A percentile compares a stretch with the other conserved stretches of the same genome.
These are phyloP conservation scores for Pseudococcus longispinus DNA, from an alignment of 2,888 invertebrate species.

Conservation along the genomic window DNA sequence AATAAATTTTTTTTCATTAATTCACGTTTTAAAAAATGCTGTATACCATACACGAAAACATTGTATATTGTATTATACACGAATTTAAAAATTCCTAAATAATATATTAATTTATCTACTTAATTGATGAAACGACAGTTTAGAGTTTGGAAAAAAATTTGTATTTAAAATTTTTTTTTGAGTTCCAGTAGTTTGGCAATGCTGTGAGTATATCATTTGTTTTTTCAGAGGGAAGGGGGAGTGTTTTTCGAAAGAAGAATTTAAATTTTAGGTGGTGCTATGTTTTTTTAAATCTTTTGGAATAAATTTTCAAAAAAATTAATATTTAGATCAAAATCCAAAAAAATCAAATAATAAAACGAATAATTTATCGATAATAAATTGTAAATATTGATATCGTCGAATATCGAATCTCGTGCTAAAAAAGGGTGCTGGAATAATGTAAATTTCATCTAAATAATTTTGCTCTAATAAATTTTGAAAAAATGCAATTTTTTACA, in stretches of 20 bases:
- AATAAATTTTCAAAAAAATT: neutral
- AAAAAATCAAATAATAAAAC: neutral
- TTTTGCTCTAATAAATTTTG: neutral
- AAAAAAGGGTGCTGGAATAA: neutral
- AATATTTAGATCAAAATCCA: neutral
- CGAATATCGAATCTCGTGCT: too few relatives aligned
- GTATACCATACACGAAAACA: constrained; percentile 27
- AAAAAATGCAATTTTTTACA: neutral
- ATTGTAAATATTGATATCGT: neutral
- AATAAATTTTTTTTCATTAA: constrained; percentile 15
- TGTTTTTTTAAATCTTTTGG: too few relatives aligned
- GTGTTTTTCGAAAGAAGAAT: neutral
- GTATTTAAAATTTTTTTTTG: neutral
- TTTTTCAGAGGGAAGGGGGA: neutral
- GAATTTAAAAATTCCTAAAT: neutral
- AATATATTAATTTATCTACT: neutral
- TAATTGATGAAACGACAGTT: neutral
- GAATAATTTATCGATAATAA: neutral
- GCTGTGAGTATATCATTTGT: neutral
- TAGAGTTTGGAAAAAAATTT: neutral
- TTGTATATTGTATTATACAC: constrained; percentile 13
- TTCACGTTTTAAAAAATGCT: constrained; percentile 36
- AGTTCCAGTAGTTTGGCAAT: neutral
- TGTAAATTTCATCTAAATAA: neutral
- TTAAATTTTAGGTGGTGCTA: neutral